Evolutionary conservation across 2,888 invertebrate genomes (phyloP), one percentile per base, ranked within the genome.

Genomic region (Drosophila nr. fundita): DNA sequence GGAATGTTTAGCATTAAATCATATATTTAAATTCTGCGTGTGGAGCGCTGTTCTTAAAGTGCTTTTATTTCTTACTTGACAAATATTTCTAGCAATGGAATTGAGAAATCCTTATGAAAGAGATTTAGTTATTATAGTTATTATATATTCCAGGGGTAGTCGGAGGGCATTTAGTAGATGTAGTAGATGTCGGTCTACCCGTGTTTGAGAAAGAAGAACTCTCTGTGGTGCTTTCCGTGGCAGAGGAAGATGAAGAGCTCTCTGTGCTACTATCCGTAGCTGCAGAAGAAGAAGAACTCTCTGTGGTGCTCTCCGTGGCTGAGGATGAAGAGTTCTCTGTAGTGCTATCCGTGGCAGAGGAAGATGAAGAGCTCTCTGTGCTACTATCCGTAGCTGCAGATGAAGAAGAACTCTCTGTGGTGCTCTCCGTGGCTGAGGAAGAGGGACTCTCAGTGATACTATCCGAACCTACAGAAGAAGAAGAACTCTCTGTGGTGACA

Each of bases 1-100:
- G 57, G 27, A 27, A 60, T 55, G 32, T 34, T 58, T 42, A 61
- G 48, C 40, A 60, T 61, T 60, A 53, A 78, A 53, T 63, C 32
- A 54, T 55, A 32, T 32, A 11, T 32, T 32, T 45, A 11, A 38
- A 61, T 7, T 15, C 32, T 8, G 21, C 24, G 30, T 52, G 30
- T 10, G 50, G 8, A 30, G 13, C 10, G n/a, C 18, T 29, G 29
- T 42, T 1, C 40, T 55, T 21, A 21, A 38, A 29, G 10, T 29
- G 11, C 29, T n/a, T 29, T 30, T 18, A 34, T n/a, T 29, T n/a
- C 29, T 18, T 21, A 3, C 18, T 18, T 27, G 11, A 8, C 24
- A 36, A 24, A 21, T 21, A 48, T 15, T 21, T 24, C 45, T 3
- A 24, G 24, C 11, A 24, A 24, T 7, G 45, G 2, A n/a, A 18